Conservation (phyloP, 2,113 vertebrate species). For the Pseudopodoces humilis region DNA sequence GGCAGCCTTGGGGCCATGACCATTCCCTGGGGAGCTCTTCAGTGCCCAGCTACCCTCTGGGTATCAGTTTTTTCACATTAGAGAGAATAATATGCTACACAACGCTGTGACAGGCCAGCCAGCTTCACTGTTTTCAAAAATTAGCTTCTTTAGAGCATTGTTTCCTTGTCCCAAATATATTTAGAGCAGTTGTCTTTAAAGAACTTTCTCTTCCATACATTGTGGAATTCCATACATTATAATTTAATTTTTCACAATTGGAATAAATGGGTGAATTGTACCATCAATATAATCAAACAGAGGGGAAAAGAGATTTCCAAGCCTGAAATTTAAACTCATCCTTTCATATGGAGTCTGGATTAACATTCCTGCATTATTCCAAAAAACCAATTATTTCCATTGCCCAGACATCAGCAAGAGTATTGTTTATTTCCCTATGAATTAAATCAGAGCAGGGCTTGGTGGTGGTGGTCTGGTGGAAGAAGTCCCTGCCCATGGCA, state of each 20-base stretch:
- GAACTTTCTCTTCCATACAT: background rate
- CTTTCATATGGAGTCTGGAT: background rate
- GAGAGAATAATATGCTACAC: background rate
- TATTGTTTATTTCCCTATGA: background rate
- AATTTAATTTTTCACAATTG: background rate
- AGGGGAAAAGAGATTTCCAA: background rate
- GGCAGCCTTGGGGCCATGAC: rapidly evolving
- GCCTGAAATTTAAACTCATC: background rate
- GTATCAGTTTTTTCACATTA: background rate
- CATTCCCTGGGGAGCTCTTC: background rate
- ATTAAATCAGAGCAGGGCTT: background rate
- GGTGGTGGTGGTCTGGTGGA: background rate
- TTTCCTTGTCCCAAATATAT: background rate
- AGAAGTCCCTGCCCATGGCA: background rate
- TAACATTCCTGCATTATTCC: background rate
- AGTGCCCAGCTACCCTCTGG: background rate
- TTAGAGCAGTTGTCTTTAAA: background rate
- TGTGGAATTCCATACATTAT: background rate
- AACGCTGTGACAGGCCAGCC: background rate
- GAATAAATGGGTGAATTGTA: background rate
- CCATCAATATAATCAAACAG: background rate
- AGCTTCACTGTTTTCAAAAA: background rate
- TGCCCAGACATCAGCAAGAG: background rate
- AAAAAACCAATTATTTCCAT: background rate
- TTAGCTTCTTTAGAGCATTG: background rate